phyloP scores from a whole-genome alignment of 2,888 invertebrate genomes.

The Patella ulyssiponensis region DNA sequence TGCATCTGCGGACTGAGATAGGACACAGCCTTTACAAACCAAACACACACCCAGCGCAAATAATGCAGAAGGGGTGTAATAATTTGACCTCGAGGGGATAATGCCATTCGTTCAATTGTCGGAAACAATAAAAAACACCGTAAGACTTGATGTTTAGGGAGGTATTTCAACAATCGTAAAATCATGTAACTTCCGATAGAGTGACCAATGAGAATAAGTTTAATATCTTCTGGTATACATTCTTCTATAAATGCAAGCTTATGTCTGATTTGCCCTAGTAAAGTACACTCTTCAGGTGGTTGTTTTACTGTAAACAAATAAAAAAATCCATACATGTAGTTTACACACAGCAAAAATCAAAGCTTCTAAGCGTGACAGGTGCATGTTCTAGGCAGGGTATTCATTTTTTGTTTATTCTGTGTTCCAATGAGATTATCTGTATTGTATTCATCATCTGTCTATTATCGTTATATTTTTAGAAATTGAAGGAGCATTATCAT shows the following conservation, averaged over 20 bases:
- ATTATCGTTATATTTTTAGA: too few relatives aligned
- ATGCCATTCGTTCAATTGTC: slow-evolving; percentile 86
- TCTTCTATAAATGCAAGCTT: slow-evolving; percentile 85
- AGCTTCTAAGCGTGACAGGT: too few relatives aligned
- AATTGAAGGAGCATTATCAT: too few relatives aligned
- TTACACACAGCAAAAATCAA: slow-evolving; percentile 8
- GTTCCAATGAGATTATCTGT: too few relatives aligned
- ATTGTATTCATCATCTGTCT: too few relatives aligned
- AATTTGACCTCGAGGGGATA: slow-evolving; percentile 83
- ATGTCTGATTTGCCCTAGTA: slow-evolving; percentile 85
- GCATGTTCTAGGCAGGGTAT: too few relatives aligned
- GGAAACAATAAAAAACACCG: slow-evolving; percentile 84
- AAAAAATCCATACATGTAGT: not conserved
- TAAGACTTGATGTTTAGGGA: slow-evolving; percentile 63
- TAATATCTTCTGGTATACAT: slow-evolving; percentile 80
- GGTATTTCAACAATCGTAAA: slow-evolving; percentile 79
- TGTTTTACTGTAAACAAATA: slow-evolving; percentile 44
- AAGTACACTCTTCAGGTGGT: slow-evolving; percentile 70
- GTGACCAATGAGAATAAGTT: slow-evolving; percentile 87
- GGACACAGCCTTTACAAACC: slow-evolving; percentile 58
- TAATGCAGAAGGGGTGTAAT: slow-evolving; percentile 76
- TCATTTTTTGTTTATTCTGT: too few relatives aligned
- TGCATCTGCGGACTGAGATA: slow-evolving; percentile 55
- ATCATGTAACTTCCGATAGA: slow-evolving; percentile 91
- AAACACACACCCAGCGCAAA: slow-evolving; percentile 66